Evolutionary conservation across 1,140 invertebrate species (phyloP), one percentile per base, ranked within the genome.

Genomic region (Melanaphis sacchari): DNA sequence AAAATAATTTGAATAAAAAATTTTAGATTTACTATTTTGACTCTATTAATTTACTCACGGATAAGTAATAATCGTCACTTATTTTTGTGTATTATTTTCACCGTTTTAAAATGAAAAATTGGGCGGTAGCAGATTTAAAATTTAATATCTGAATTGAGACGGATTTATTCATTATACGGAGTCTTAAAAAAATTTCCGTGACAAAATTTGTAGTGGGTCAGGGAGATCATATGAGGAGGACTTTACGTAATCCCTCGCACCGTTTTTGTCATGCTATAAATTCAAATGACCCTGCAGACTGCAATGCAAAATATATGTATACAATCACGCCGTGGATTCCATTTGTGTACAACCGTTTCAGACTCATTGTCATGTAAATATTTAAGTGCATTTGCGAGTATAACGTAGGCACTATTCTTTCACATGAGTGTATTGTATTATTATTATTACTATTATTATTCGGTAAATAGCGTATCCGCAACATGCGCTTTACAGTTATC

Each of bases 351-450:
- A 84, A 24, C 38, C 38, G 81, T 84, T 84, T 84, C 22, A 38
- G 38, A 84, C 81, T 38, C 81, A 84, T 84, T 84, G 81, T 84
- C 81, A 84, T 84, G 81, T 84, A 84, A 84, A 84, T 84, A 84
- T 84, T 84, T 26, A 84, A 84, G 81, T 84, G 81, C 81, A 84
- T 84, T 40, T 40, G 22, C 22, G 81, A 22, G 81, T 84, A 26
- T 84, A 84, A 21, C 38, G 22, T 49, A 49, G 46, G 46, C 11
- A 40, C 76, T 38, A 36, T 82, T 38, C n/a, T 82, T 82, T 82
- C 36, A 41, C 36, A 24, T 22, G 36, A 18, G 36, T 38, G 38
- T 81, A 36, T 81, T 59, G n/a, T 59, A 59, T 31, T n/a, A 66
- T 0, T n/a, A 66, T n/a, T n/a, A 66, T 18, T 31, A 59, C 31